Conservation (phyloP, 2,113 vertebrate genomes). For the Trogon melanurus region DNA sequence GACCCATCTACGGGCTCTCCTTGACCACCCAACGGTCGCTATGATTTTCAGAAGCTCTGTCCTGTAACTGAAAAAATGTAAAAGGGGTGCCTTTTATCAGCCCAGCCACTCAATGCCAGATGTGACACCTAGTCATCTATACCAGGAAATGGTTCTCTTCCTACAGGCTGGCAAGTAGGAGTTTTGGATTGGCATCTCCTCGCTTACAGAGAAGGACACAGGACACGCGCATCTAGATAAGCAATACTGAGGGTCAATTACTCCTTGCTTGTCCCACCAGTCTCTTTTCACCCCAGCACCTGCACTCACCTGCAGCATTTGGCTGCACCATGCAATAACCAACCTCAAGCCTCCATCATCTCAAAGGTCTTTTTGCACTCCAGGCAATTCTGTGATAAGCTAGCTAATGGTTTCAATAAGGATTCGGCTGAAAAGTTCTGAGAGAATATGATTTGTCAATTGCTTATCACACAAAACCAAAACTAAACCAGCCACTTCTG, state of each 20-base stretch:
- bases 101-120: fast-evolving
- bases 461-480: background rate
- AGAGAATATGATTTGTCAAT: background rate
- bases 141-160: background rate
- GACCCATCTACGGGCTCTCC: background rate
- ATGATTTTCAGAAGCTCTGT: background rate
- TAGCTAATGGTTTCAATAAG: background rate
- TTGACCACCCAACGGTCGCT: background rate
- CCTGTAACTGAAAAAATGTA: background rate
- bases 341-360: too few species aligned
- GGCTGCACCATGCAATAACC: fast-evolving
- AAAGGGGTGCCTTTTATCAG: background rate
- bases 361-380: too few species aligned
- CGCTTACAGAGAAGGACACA: too few species aligned
- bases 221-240: background rate
- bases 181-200: background rate
- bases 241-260: fast-evolving
- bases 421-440: background rate
- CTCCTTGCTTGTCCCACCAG: background rate
- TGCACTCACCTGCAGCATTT: fast-evolving
- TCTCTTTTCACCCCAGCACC: background rate
- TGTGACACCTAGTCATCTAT: too few species aligned
- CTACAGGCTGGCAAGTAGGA: background rate
- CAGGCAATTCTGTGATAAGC: background rate
- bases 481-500: background rate